Percentiles rank a stretch among this genome's conserved stretches.
phyloP scores from a whole-genome alignment of 2,113 vertebrate genomes.

The Aleadryas rufinucha region DNA sequence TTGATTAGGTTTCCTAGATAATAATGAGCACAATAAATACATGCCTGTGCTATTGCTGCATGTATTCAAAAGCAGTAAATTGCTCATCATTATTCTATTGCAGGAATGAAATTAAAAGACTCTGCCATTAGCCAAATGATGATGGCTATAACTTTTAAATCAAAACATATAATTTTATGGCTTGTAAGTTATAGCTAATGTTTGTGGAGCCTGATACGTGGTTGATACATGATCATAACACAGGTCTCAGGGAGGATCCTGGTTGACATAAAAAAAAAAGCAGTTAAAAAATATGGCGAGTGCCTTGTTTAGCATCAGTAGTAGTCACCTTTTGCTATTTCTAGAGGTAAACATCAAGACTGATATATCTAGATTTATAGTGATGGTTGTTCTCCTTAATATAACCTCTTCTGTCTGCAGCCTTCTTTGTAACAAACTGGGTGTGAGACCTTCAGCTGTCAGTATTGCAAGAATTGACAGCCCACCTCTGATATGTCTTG shows the following conservation, averaged over 20 bases:
- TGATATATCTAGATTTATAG: neutral
- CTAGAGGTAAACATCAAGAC: neutral
- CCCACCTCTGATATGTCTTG: neutral
- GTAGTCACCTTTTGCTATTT: neutral
- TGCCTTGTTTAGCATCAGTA: neutral
- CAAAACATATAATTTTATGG: slow-evolving; percentile 46
- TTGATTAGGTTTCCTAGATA: neutral
- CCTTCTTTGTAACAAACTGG: neutral
- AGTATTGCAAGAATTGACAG: neutral
- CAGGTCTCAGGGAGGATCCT: neutral
- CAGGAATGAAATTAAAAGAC: slow-evolving; percentile 22
- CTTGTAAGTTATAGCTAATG: slow-evolving; percentile 38
- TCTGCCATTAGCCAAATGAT: slow-evolving; percentile 15
- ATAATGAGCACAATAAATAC: slow-evolving; percentile 41
- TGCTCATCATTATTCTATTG: slow-evolving; percentile 26
- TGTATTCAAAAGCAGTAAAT: slow-evolving; percentile 16
- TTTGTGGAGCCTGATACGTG: neutral
- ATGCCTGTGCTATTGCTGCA: neutral
- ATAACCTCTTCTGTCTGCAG: neutral
- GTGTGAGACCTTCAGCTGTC: neutral
- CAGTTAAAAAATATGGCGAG: neutral
- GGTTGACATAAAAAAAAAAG: neutral
- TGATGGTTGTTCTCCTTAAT: neutral
- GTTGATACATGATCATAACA: neutral
- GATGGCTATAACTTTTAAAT: slow-evolving; percentile 41